These are phyloP conservation scores for Nipponia nippon DNA, from an alignment of 2,113 vertebrate genomes.

Conservation along the genomic window DNA sequence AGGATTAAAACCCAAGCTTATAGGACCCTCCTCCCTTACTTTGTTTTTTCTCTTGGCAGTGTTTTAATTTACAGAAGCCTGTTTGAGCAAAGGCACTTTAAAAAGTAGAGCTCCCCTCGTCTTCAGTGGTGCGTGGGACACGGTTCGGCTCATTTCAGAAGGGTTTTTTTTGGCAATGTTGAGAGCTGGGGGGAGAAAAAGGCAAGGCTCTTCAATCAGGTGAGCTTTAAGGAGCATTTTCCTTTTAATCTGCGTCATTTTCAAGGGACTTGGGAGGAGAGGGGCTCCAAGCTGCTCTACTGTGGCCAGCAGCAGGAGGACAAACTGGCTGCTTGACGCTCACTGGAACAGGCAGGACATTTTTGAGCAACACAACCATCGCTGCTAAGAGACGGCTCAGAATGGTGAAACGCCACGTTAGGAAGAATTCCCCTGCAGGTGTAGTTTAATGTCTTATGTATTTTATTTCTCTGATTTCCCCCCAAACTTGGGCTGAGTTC, in stretches of 20 bases:
- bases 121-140: neutral
- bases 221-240: neutral
- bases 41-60: neutral
- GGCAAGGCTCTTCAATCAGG: neutral
- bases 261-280: neutral
- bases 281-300: neutral
- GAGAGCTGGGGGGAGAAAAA: neutral
- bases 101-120: neutral
- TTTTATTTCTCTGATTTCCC: neutral
- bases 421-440: neutral
- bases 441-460: neutral
- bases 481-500: neutral
- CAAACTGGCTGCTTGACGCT: accelerated
- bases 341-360: no score
- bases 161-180: neutral
- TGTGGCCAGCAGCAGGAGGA: neutral
- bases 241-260: neutral
- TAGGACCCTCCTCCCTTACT: neutral
- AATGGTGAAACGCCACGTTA: neutral
- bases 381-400: neutral
- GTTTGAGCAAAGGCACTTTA: neutral
- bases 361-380: neutral
- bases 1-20: neutral
- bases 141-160: neutral
- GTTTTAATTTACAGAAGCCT: neutral